Evolutionary conservation across 2,888 invertebrate species (phyloP), one percentile per base, ranked within the genome.

Genomic region (Pomacea canaliculata): DNA sequence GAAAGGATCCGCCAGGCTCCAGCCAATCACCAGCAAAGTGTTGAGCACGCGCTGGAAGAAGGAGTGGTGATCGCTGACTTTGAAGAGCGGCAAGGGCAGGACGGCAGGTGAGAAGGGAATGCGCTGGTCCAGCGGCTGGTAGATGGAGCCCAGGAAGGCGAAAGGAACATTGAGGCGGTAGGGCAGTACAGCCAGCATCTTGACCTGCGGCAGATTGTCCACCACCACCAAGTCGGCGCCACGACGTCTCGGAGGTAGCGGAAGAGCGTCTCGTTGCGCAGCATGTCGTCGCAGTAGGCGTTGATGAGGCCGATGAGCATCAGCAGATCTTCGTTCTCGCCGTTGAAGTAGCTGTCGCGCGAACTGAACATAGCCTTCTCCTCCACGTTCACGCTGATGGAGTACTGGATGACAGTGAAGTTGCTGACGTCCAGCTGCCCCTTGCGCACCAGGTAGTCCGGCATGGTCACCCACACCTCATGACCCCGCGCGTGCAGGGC

Each of bases 151-250:
- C 60, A 76, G 69, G 49, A 73, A 73, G 4, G 77, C 78, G 67
- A 75, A 80, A 9, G 80, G 78, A 19, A 71, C 72, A 19, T 75
- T 77, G 56, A 78, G 60, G 69, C 66, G 73, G 76, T 80, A 80
- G 0, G 80, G 78, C 51, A 80, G 60, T 62, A 78, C 76, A 2
- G 77, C 73, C 65, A 77, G 73, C 70, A 78, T 78, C 37, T 71
- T 68, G 18, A 76, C 59, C 37, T 75, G 68, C 1, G 76, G 76
- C 49, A 76, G 51, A 8, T 70, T 75, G 65, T 80, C 80, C 19
- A 80, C 56, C n/a, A 80, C 77, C 46, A 80, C 49, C 62, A 80
- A 66, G 62, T 77, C 77, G 78, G 76, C 51, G 37, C 37, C 23
- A 73, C 71, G 48, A 79, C 62, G n/a, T 56, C 56, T n/a, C 71